phyloP scores from a whole-genome alignment of 2,113 vertebrate genomes.

The Dinomys branickii region DNA sequence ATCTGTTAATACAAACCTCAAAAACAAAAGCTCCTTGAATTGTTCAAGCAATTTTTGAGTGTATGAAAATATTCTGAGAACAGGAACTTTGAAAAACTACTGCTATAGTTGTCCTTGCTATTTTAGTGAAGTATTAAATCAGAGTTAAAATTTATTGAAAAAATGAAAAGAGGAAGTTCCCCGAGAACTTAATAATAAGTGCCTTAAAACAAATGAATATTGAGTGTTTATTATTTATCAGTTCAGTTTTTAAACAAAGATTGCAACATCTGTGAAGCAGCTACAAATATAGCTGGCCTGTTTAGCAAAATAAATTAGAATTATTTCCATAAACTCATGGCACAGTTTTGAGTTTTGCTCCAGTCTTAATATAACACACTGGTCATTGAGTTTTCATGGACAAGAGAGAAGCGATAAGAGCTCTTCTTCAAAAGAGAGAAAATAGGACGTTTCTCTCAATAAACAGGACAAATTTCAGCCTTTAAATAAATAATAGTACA shows the following conservation, averaged over 20 bases:
- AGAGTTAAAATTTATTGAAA: constrained; percentile 45
- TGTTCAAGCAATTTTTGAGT: not conserved
- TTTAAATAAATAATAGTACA: constrained; percentile 40
- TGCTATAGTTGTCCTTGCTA: not conserved
- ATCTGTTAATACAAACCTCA: not conserved
- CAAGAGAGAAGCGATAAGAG: not conserved
- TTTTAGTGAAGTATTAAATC: not conserved
- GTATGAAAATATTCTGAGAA: not conserved
- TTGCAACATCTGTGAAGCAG: not conserved
- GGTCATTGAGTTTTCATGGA: not conserved
- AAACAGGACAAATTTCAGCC: constrained; percentile 29
- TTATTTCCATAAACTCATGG: not conserved
- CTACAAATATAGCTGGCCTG: not conserved
- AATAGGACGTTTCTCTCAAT: not conserved
- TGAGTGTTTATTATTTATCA: not conserved
- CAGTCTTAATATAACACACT: not conserved
- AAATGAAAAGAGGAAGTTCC: not conserved
- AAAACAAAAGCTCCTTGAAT: not conserved
- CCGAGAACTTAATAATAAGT: not conserved
- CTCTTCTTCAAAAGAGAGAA: not conserved
- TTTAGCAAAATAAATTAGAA: not conserved
- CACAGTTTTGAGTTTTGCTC: not conserved
- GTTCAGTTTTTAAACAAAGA: constrained; percentile 20
- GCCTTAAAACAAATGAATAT: not conserved
- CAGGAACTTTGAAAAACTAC: not conserved